These are phyloP conservation scores for Blastomussa wellsi DNA, from an alignment of 92 coral and sea anemone genomes.

Conservation along the genomic window DNA sequence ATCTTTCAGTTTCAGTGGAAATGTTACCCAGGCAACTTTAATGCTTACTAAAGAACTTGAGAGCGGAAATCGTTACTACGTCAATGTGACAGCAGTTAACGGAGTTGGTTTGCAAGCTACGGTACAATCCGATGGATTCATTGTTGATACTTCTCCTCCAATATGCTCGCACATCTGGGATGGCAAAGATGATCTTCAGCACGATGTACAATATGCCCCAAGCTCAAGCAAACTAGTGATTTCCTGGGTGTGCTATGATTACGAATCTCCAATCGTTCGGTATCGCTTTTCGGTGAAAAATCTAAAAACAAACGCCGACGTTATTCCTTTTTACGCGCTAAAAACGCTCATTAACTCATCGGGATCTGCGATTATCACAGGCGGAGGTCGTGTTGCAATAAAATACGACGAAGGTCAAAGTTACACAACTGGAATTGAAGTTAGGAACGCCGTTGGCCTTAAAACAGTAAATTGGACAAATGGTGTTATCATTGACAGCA, in stretches of 20 bases:
- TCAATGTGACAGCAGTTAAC: conserved; percentile 75
- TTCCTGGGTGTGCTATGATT: conserved; percentile 80
- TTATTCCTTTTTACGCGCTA: conserved; percentile 75
- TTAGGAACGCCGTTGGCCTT: conserved; percentile 68
- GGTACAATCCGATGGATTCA: conserved; percentile 73
- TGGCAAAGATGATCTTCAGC: conserved; percentile 51
- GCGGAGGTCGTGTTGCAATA: conserved; percentile 55
- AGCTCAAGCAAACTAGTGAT: conserved; percentile 59
- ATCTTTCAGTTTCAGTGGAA: conserved; percentile 56
- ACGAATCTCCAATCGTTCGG: conserved; percentile 63
- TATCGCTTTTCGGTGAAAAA: conserved; percentile 85
- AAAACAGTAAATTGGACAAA: conserved; percentile 81
- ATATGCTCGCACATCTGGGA: conserved; percentile 77
- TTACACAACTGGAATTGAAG: conserved; percentile 74
- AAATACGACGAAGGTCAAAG: conserved; percentile 66
- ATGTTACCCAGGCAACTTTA: conserved; percentile 50
- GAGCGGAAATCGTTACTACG: conserved; percentile 60
- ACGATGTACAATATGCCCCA: conserved; percentile 57
- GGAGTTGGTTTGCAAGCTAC: conserved; percentile 72
- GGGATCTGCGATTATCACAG: conserved; percentile 71
- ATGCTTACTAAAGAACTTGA: conserved; percentile 37
- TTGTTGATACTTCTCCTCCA: conserved; percentile 86
- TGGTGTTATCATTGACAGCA: conserved; percentile 80
- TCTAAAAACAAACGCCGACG: conserved; percentile 29
- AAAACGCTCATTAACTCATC: conserved; percentile 51